phyloP scores from a whole-genome alignment of 2,113 vertebrate species.

The Brienomyrus brachyistius region DNA sequence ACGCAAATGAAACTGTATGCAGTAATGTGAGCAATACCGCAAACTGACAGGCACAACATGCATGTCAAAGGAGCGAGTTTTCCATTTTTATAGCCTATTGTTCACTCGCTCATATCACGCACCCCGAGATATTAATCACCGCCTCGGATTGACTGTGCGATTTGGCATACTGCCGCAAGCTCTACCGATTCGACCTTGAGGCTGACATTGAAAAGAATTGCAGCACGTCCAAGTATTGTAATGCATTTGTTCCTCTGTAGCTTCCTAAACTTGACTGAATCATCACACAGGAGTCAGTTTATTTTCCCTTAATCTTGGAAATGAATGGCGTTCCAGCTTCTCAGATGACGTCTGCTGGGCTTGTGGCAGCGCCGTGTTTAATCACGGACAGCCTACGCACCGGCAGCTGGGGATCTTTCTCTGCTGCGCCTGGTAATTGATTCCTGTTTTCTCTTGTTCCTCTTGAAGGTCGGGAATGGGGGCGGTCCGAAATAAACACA shows the following conservation, averaged over 20 bases:
- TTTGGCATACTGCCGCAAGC: slow-evolving; percentile 35
- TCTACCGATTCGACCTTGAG: slow-evolving; percentile 55
- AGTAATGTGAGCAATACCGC: background rate
- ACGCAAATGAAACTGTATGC: background rate
- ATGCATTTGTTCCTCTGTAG: background rate
- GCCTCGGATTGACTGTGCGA: slow-evolving; percentile 47
- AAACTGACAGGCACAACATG: background rate
- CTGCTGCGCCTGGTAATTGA: background rate
- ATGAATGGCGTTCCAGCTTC: background rate
- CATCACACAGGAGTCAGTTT: background rate
- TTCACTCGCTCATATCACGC: slow-evolving; percentile 59
- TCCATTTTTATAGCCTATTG: slow-evolving; percentile 56
- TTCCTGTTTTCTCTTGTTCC: background rate
- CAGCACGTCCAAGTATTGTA: background rate
- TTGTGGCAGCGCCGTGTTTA: background rate
- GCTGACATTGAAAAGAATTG: slow-evolving; percentile 28
- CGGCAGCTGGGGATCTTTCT: background rate
- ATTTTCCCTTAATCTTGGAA: background rate
- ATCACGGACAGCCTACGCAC: background rate
- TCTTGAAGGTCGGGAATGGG: background rate
- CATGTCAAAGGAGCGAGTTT: slow-evolving; percentile 32
- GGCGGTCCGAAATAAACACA: background rate
- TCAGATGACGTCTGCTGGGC: background rate
- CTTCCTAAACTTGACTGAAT: background rate
- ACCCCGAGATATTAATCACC: slow-evolving; percentile 51